These are phyloP conservation scores for Alfaro cultratus DNA, from an alignment of 2,797 vertebrate species.

Conservation along the genomic window DNA sequence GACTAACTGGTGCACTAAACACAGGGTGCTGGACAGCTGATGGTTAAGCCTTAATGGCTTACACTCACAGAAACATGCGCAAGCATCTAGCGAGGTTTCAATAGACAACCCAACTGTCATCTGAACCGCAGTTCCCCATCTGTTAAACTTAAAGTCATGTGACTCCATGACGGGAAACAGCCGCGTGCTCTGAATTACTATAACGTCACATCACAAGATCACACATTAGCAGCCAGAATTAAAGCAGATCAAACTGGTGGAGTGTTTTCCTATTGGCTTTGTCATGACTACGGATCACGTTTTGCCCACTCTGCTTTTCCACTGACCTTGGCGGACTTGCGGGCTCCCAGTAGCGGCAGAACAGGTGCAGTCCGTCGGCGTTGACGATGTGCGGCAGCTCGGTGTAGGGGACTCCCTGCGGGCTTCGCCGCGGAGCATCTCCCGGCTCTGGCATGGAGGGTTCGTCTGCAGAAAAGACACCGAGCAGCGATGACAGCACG, in stretches of 20 bases:
- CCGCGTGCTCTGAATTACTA: constrained; percentile 17
- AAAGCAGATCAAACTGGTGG: background rate
- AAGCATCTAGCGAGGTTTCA: background rate
- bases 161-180: constrained; percentile 20
- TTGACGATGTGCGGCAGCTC: constrained; percentile 91
- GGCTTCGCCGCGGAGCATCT: constrained; percentile 83
- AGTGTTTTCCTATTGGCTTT: background rate
- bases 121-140: background rate
- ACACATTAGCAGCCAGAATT: background rate
- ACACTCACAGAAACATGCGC: background rate
- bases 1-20: background rate
- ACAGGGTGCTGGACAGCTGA: background rate
- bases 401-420: constrained; percentile 86
- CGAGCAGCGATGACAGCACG: constrained; percentile 62
- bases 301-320: background rate
- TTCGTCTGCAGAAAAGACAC: constrained; percentile 72
- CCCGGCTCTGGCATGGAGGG: constrained; percentile 89
- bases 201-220: background rate
- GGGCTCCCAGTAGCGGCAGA: constrained; percentile 96
- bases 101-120: constrained; percentile 1
- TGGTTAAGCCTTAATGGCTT: background rate
- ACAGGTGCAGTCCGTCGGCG: constrained; percentile 91
- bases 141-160: constrained; percentile 29
- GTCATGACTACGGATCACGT: background rate
- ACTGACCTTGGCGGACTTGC: constrained; percentile 87